Evolutionary conservation across 1,140 invertebrate genomes (phyloP), one percentile per base, ranked within the genome.

Genomic region (Latrodectus geometricus): DNA sequence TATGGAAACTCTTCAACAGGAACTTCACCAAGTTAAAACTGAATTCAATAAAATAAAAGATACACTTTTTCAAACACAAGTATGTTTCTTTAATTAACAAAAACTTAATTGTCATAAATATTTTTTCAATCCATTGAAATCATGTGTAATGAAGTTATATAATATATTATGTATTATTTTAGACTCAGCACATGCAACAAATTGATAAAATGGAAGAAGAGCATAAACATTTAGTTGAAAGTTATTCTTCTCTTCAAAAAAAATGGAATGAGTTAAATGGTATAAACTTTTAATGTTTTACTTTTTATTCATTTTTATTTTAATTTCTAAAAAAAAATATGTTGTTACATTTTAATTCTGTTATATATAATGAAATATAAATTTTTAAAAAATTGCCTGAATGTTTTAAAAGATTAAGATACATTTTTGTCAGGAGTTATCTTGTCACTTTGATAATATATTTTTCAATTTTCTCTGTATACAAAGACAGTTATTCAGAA

Each of bases 1-100:
- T 23, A 83, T 93, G 50, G 91, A 92, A 68, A 89, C 90, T 20
- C 76, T 92, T 35, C 90, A 91, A 86, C 90, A 90, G 0, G 74
- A 86, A 21, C 49, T 78, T 17, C 91, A 91, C 89, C 85, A 92
- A 56, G 78, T 81, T 35, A 91, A 92, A 87, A 89, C 90, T 82
- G 91, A 92, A 48, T 52, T 87, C 20, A 73, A 80, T 17, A 79
- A 79, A 80, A 68, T 48, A 9, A 72, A 80, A 75, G 85, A 87
- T n/a, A 20, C 72, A 21, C 20, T 78, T 4, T 50, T n/a, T 15
- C 83, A 72, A 20, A 17, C 50, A 21, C 83, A 86, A 61, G 83
- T 86, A 70, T 56, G 21, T 73, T 12, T 68, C 68, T 61, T 66
- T 84, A 17, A 49, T 48, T 20, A 23, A 15, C 9, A 21, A 11